Conservation (phyloP, 2,797 vertebrate genomes). For the Chaenodraco wilsoni region DNA sequence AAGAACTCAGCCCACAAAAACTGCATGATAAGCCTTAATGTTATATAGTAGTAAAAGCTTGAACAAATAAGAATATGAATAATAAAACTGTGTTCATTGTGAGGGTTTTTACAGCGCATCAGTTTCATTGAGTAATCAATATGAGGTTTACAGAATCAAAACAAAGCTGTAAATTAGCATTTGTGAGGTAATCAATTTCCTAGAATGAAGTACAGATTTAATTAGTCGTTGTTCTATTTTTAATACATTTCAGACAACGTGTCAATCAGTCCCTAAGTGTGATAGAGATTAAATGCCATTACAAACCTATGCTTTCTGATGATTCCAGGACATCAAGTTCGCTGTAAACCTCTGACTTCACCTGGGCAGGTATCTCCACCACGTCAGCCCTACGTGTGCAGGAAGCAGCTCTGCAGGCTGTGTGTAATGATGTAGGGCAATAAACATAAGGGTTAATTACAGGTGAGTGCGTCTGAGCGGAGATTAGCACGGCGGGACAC, state of each 20-base stretch:
- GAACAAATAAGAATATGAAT: constrained; percentile 48
- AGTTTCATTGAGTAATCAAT: constrained; percentile 61
- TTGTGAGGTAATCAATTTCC: constrained; percentile 26
- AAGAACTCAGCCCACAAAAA: constrained; percentile 40
- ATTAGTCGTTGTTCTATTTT: not conserved
- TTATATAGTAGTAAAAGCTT: constrained; percentile 26
- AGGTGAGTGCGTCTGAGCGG: constrained; percentile 58
- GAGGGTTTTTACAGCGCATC: constrained; percentile 37
- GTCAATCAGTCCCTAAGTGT: not conserved
- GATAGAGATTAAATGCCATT: not conserved
- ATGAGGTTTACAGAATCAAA: constrained; percentile 52
- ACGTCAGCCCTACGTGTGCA: constrained; percentile 32
- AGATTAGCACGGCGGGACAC: constrained; percentile 59
- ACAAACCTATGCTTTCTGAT: not conserved
- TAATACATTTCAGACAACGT: not conserved
- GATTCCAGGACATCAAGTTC: constrained; percentile 45
- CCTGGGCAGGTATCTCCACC: constrained; percentile 65
- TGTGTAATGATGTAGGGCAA: constrained; percentile 66
- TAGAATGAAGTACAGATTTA: constrained; percentile 23
- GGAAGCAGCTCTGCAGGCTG: constrained; percentile 29
- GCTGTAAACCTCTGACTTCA: constrained; percentile 46
- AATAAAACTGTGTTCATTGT: constrained; percentile 38
- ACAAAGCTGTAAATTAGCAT: constrained; percentile 42
- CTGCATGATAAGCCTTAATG: constrained; percentile 15
- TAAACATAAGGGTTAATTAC: constrained; percentile 63